Evolutionary conservation across 2,113 vertebrate genomes (phyloP), one percentile per base, ranked within the genome.

Genomic region (Dendrocopos noguchii): DNA sequence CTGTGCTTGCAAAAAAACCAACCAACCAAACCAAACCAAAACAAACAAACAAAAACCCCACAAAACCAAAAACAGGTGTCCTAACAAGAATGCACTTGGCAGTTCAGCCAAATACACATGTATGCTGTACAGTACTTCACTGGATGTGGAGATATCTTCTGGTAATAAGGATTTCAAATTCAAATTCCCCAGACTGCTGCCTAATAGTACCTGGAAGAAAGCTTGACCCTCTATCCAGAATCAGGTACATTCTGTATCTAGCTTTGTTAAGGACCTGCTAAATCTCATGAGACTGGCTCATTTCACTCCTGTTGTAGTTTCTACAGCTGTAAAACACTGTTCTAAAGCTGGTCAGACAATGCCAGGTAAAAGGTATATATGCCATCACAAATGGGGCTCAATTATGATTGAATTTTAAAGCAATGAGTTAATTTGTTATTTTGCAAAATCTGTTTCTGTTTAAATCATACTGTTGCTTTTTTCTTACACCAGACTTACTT

Each of bases 381-480:
- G 24, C 56, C 74, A 68, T 81, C 81, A 93, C 12, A 87, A 84
- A 50, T 17, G 19, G 22, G 16, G 10, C 7, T 80, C 84, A 93
- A 87, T 76, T 52, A 75, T 74, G 84, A 83, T 82, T 81, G 90
- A 60, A 9, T 56, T 95, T 78, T 80, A 75, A 87, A 89, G 19
- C 91, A 56, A 65, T 24, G 31, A 90, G 60, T 95, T 14, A 72
- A 68, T 87, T 94, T 95, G 66, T 94, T 78, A 25, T 72, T 94
- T 91, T 72, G 66, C 64, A 83, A 92, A 95, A 47, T 47, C 86
- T 96, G 78, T 93, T 97, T 95, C 90, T 95, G 70, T 92, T 96
- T 96, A 94, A 97, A 94, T 88, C 56, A 73, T 52, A 56, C 12
- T 91, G 44, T 95, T 94, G 13, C 27, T 86, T 88, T 95, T 95